phyloP scores from a whole-genome alignment of 2,888 invertebrate genomes.

The Schizotus pectinicornis region DNA sequence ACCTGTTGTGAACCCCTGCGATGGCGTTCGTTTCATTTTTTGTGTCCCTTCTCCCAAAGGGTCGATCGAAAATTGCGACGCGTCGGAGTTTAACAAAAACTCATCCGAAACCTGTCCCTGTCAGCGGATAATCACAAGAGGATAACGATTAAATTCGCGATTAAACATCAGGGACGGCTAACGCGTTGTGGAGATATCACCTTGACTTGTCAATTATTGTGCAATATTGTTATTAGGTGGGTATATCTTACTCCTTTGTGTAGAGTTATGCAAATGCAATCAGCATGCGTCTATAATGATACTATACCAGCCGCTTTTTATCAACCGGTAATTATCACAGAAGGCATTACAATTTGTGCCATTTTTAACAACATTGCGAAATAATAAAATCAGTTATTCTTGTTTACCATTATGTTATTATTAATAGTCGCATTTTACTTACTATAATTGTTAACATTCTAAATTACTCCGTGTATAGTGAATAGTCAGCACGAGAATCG shows the following conservation, averaged over 20 bases:
- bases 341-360: no score
- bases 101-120: no score
- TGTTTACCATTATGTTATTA: no score
- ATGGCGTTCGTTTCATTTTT: conserved; percentile 16
- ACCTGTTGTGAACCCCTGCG: conserved; percentile 51
- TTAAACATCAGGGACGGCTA: conserved; percentile 3
- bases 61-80: no score
- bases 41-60: conserved; percentile 14
- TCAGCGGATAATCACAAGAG: no score
- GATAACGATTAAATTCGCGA: conserved; percentile 15
- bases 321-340: no score
- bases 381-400: no score
- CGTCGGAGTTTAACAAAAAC: no score
- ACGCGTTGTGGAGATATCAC: conserved; percentile 12
- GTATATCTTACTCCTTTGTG: conserved; percentile 34
- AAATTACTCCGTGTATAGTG: neutral
- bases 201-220: conserved; percentile 29
- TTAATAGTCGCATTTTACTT: no score
- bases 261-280: conserved; percentile 28
- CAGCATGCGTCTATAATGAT: conserved; percentile 24
- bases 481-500: conserved; percentile 16
- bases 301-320: neutral
- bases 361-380: no score
- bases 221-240: conserved; percentile 25
- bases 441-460: no score